Evolutionary conservation across 2,888 invertebrate genomes (phyloP), one percentile per base, ranked within the genome.

Genomic region (Apomyelois bistriatella): DNA sequence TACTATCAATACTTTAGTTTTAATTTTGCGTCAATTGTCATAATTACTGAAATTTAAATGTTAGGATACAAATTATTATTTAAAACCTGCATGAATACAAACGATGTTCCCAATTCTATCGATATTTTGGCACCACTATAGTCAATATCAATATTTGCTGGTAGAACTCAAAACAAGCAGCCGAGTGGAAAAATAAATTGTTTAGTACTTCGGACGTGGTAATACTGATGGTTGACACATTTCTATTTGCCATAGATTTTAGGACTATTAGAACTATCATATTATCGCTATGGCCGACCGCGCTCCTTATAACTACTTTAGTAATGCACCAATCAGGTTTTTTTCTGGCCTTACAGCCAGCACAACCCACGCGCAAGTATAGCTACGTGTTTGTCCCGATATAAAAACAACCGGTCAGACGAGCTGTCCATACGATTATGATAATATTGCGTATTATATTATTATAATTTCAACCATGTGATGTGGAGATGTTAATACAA

Each of bases 191-290:
- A 77, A 65, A 76, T 72, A 76, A 65, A 68, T 48, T 69, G 70
- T 67, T 78, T 79, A 73, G 63, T 73, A 70, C 68, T 64, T 62
- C 55, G 52, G 57, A 50, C 56, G 22, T 47, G 54, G 13, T 40
- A 30, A 51, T 49, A 32, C 30, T 48, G n/a, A 63, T 72, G 69
- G 74, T 60, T 65, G 64, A 66, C 65, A 65, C 70, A 68, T 79
- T 79, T 81, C 77, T 79, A 80, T 79, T 77, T 71, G 60, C 56
- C 54, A 57, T 63, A 56, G 50, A 52, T 56, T 59, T 78, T 75
- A 74, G 66, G 49, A 53, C 57, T 53, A 12, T 52, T 52, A 46
- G 43, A 37, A 7, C 38, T 3, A 22, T 30, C n/a, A 38, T 38
- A 10, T 8, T 47, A 10, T 47, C 35, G 13, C 13, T 37, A 28